Evolutionary conservation across 1,140 invertebrate species (phyloP).

Genomic region (Danaus plexippus): DNA sequence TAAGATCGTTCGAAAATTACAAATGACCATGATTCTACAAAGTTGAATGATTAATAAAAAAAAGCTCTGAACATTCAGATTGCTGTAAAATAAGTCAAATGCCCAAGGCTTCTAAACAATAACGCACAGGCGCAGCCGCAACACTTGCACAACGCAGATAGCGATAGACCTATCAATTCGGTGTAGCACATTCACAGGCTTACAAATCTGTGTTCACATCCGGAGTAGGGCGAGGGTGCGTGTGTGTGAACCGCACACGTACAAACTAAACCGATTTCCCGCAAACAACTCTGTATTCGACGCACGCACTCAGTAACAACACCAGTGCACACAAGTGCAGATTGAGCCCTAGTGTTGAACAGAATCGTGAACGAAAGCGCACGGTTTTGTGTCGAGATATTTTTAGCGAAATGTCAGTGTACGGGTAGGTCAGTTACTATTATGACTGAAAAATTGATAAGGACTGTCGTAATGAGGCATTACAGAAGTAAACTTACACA

Average conservation of each 20-base stretch:
- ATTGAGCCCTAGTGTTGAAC: conserved; percentile 29
- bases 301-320: conserved; percentile 29
- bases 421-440: conserved; percentile 62
- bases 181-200: conserved; percentile 62
- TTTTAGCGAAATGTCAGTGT: conserved; percentile 57
- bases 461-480: conserved; percentile 34
- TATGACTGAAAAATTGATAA: conserved; percentile 61
- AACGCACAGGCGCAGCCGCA: conserved; percentile 41
- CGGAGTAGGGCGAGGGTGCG: conserved; percentile 52
- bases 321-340: conserved; percentile 20
- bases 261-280: conserved; percentile 29
- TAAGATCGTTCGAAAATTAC: too few species aligned
- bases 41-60: too few species aligned
- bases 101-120: conserved; percentile 63
- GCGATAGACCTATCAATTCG: conserved; percentile 58
- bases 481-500: conserved; percentile 26
- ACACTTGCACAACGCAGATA: conserved; percentile 47
- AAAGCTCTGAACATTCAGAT: too few species aligned
- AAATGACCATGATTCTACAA: too few species aligned
- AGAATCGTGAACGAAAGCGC: conserved; percentile 54
- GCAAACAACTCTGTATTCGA: conserved; percentile 32
- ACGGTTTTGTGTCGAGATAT: conserved; percentile 44
- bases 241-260: conserved; percentile 37
- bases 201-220: conserved; percentile 65
- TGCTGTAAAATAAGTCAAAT: conserved; percentile 55